Conservation (phyloP, 2,113 vertebrate genomes). For the Microtus montanus region DNA sequence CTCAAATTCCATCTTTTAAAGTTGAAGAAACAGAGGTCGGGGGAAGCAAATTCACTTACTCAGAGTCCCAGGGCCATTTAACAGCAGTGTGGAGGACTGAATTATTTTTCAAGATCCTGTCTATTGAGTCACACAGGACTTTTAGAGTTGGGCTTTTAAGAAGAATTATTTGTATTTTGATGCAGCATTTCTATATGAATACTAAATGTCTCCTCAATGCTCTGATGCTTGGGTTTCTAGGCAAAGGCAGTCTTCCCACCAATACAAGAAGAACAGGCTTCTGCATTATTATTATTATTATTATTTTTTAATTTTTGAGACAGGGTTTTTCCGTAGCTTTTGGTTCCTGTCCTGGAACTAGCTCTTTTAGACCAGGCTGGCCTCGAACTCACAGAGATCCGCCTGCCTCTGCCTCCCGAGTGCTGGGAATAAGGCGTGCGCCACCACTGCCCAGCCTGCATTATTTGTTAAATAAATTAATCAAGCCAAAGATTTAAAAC, state of each 20-base stretch:
- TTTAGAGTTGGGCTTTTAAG: neutral
- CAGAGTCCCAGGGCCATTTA: neutral
- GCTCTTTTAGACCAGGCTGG: no score
- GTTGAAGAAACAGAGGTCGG: neutral
- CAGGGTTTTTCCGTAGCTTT: no score
- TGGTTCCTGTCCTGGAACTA: no score
- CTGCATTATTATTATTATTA: neutral
- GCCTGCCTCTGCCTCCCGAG: no score
- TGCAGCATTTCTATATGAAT: conserved; percentile 30
- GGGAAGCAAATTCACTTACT: neutral
- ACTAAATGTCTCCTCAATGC: conserved; percentile 31
- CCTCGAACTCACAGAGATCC: no score
- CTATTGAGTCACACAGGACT: neutral
- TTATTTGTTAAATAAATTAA: neutral
- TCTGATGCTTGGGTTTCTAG: conserved; percentile 31
- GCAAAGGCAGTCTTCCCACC: conserved; percentile 25
- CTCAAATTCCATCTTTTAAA: neutral
- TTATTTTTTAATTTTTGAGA: no score
- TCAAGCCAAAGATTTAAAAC: neutral
- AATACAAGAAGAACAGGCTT: neutral
- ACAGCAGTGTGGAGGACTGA: neutral
- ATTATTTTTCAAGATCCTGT: neutral
- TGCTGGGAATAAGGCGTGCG: no score
- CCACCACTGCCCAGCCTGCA: no score
- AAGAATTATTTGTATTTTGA: neutral